These are phyloP conservation scores for Alectoris magna DNA, from an alignment of 2,797 vertebrate genomes.

Conservation along the genomic window DNA sequence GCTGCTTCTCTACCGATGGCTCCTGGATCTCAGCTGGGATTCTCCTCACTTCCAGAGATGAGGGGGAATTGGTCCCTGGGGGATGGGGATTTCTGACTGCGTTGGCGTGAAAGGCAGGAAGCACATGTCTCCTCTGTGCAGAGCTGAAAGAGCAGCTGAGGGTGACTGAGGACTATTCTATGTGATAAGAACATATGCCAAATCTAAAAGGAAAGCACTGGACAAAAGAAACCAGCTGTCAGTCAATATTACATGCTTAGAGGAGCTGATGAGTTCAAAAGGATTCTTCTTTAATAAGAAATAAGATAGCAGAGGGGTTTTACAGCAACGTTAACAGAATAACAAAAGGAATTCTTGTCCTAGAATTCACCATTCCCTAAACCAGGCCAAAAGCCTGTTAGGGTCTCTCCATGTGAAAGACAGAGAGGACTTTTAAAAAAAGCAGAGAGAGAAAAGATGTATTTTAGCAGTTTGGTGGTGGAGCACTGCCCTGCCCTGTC, in stretches of 20 bases:
- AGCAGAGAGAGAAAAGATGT: not conserved
- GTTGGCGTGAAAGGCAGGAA: not conserved
- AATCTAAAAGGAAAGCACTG: slow-evolving; percentile 62
- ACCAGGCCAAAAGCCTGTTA: slow-evolving; percentile 40
- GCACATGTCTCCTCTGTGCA: not conserved
- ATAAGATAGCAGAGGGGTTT: slow-evolving; percentile 51
- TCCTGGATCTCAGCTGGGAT: not conserved
- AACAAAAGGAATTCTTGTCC: slow-evolving; percentile 55
- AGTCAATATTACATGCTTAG: slow-evolving; percentile 70
- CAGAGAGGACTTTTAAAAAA: not conserved
- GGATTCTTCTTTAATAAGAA: slow-evolving; percentile 59
- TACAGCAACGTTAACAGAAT: slow-evolving; percentile 59
- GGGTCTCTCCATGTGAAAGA: slow-evolving; percentile 18
- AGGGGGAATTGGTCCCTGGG: not conserved
- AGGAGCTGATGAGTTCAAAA: slow-evolving; percentile 64
- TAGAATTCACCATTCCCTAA: slow-evolving; percentile 53
- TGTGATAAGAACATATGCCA: slow-evolving; percentile 41
- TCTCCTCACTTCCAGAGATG: not conserved
- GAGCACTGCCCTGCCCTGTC: not conserved
- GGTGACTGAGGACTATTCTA: not conserved
- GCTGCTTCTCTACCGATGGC: not conserved
- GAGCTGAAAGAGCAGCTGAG: slow-evolving; percentile 14
- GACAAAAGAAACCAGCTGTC: slow-evolving; percentile 71
- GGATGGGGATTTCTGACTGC: not conserved
- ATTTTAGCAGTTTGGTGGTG: not conserved